Base-by-base conservation (phyloP, 92 coral and sea anemone species). In the Ricordea florida region DNA sequence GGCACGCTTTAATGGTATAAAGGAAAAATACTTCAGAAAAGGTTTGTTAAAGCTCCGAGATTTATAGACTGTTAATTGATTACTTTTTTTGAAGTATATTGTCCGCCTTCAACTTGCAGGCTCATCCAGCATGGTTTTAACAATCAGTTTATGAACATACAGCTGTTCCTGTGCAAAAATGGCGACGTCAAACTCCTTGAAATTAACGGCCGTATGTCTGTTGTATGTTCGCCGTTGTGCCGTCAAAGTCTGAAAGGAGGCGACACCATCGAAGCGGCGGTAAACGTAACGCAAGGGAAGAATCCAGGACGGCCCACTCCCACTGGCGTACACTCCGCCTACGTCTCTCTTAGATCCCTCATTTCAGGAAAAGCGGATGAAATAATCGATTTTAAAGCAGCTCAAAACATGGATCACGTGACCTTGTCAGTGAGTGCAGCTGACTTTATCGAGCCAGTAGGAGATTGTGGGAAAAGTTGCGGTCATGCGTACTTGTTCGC, bases 131-230 rank as follows among this genome's bases (percentile, higher is more conserved):
- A 26, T 52, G 60, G 60, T 25, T 52, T 25, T 26, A 36, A 52
- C 17, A 44, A 44, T 23, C 50, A 44, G 16, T 44, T 44, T 15
- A 0, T 44, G 14, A 50, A 50, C n/a, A 50, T 50, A 10, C 57
- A 50, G 57, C 30, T 50, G n/a, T 50, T 50, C 57, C 27, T 50
- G n/a, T 50, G 57, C 57, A 50, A 50, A 8, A 50, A 50, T 24
- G 57, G 57, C 23, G 57, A 50, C 9, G 57, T 50, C 6, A 13
- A 32, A 15, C 27, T 50, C 8, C 32, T 50, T 4, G 57, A 50
- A 20, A 23, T 50, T 50, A 50, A 50, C n/a, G 57, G 57, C 30
- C 8, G 57, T 22, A 50, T 50, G 57, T 21, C 57, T 9, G 27
- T 32, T 4, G 57, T 50, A n/a, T 50, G 57, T 18, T 13, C n/a